Percentiles rank a stretch among this genome's conserved stretches.
Conservation (phyloP, 1,140 invertebrate genomes). For the Scylla paramamosain region DNA sequence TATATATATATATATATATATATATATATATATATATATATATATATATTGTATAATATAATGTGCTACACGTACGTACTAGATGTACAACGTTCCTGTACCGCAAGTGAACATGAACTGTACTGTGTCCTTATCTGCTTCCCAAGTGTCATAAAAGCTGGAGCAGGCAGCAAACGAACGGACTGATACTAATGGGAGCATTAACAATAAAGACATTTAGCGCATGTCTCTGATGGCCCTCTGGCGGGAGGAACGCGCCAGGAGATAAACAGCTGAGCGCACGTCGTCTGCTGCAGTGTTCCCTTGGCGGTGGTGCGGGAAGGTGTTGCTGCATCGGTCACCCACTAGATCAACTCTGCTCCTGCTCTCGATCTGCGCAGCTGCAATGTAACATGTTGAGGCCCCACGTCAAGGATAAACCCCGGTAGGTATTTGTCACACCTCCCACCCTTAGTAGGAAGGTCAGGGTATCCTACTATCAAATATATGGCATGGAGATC, state of each 20-base stretch:
- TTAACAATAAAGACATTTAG: constrained; percentile 30
- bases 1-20: constrained; percentile 59
- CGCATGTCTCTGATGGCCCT: constrained; percentile 53
- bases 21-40: constrained; percentile 56
- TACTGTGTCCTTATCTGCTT: neutral
- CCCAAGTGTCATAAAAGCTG: neutral
- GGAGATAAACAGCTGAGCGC: constrained; percentile 64
- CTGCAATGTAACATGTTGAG: constrained; percentile 69
- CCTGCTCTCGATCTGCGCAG: constrained; percentile 38
- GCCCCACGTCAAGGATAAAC: constrained; percentile 56
- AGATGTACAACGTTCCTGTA: neutral
- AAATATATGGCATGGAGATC: neutral
- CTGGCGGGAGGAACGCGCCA: constrained; percentile 52
- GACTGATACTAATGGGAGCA: neutral
- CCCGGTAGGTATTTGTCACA: constrained; percentile 41
- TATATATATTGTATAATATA: constrained; percentile 46
- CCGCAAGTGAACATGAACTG: neutral
- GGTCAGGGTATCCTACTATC: neutral
- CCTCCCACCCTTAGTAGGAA: neutral
- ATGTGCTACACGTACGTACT: neutral
- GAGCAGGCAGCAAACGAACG: neutral
- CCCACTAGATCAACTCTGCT: constrained; percentile 45
- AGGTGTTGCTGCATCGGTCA: constrained; percentile 31
- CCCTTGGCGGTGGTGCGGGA: constrained; percentile 42
- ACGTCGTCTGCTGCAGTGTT: constrained; percentile 69